Conservation (phyloP, 2,113 vertebrate species). For the Bubo blakistoni region DNA sequence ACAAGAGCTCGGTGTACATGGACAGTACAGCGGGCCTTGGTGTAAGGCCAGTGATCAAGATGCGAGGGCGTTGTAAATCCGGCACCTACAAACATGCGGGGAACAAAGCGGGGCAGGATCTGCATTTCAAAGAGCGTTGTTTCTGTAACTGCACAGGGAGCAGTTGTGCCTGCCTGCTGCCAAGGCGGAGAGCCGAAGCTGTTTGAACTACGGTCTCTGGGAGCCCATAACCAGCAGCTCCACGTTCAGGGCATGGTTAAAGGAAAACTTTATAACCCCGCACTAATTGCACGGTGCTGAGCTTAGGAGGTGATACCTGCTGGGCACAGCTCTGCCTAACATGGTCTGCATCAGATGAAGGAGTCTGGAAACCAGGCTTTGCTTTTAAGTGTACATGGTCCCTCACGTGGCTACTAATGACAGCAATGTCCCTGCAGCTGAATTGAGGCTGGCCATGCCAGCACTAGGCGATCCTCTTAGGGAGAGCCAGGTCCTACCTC, state of each 20-base stretch:
- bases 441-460: neutral
- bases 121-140: slow-evolving; percentile 2
- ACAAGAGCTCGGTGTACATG: neutral
- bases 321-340: neutral
- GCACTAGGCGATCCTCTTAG: neutral
- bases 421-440: neutral
- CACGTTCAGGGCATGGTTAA: neutral
- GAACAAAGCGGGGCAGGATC: slow-evolving; percentile 17
- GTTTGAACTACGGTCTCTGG: neutral
- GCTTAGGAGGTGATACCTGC: neutral
- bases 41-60: neutral
- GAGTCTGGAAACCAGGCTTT: neutral
- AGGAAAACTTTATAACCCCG: neutral
- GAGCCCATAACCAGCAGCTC: neutral
- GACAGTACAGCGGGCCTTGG: neutral
- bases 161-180: neutral
- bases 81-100: neutral
- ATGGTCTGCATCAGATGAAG: neutral
- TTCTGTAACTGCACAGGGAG: neutral
- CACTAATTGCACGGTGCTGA: neutral
- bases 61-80: neutral
- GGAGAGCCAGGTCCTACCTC: neutral
- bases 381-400: neutral
- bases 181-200: neutral
- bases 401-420: neutral